Evolutionary conservation across 2,797 vertebrate genomes (phyloP).

Genomic region (Zenarchopterus dispar): DNA sequence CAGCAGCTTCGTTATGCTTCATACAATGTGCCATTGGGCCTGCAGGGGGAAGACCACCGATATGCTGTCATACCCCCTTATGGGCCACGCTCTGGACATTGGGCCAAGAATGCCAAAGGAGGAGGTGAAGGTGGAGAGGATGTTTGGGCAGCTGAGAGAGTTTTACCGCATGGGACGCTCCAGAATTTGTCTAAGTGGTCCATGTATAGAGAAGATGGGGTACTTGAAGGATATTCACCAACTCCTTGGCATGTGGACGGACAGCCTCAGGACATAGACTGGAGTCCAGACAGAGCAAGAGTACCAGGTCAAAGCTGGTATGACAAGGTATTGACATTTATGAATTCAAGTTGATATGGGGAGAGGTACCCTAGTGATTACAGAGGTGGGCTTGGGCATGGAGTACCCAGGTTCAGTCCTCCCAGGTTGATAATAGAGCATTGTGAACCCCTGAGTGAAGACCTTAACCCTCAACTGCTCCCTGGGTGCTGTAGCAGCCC

Average conservation of each 20-base stretch:
- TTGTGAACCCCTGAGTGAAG: no score
- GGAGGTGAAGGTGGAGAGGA: constrained; percentile 79
- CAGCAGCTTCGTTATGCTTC: constrained; percentile 81
- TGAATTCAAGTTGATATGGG: neutral
- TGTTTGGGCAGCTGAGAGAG: constrained; percentile 83
- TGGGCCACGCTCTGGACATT: constrained; percentile 82
- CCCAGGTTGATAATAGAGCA: no score
- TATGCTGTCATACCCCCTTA: constrained; percentile 91
- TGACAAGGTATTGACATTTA: constrained; percentile 86
- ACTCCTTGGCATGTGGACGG: constrained; percentile 43
- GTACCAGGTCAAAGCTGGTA: constrained; percentile 84
- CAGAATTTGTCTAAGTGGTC: constrained; percentile 83
- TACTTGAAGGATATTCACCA: constrained; percentile 74
- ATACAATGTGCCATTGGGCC: constrained; percentile 76
- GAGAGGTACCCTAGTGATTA: no score
- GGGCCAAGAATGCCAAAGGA: constrained; percentile 76
- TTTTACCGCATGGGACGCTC: constrained; percentile 79
- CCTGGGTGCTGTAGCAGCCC: no score
- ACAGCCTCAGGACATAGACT: constrained; percentile 60
- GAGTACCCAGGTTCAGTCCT: no score
- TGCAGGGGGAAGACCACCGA: constrained; percentile 79
- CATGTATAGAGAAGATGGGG: constrained; percentile 77
- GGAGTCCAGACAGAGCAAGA: constrained; percentile 79
- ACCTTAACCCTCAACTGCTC: no score
- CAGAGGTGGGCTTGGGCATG: no score